Base-by-base conservation (phyloP, 2,113 vertebrate species). In the Chloropsis cyanopogon region DNA sequence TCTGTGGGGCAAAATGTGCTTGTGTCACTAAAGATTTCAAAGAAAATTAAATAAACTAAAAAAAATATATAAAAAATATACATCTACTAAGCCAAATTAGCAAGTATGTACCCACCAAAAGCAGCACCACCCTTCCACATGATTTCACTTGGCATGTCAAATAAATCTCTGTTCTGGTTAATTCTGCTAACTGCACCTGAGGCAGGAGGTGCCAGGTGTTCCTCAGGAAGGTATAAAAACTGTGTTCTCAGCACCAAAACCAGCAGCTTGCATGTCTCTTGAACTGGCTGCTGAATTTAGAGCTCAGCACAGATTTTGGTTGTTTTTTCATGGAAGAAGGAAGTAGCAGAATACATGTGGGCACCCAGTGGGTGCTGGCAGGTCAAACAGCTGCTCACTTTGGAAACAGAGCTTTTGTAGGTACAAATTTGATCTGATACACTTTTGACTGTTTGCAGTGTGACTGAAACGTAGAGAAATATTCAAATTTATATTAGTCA, bases 121-220 rank as follows among this genome's bases (percentile, higher is more conserved):
- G 22, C 49, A 44, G 1, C 9, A n/a, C 29, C 1, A 3, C 2
- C 4, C 15, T 65, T 72, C 20, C 37, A 12, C 11, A 0, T 7
- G 35, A 25, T 86, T 63, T 24, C 17, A 3, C 44, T 26, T 65
- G 70, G 22, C 12, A 7, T 1, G 1, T 29, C 42, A 47, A 46
- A 14, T 26, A 3, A 39, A 41, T 17, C 41, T 46, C 2, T 0
- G n/a, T 56, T 79, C 22, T 28, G 12, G 39, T 25, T 54, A 17
- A 41, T 42, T 83, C 77, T 82, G 25, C 23, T 49, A 29, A 4
- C 39, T 25, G 14, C 10, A 14, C 63, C 37, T 1, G 2, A 44
- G 66, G n/a, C 69, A 49, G 72, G 53, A 52, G 20, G 23, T 66
- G 60, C 49, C 61, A 68, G 44, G 26, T 29, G n/a, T 19, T 54